Evolutionary conservation across 2,888 invertebrate species (phyloP), one percentile per base, ranked within the genome.

Genomic region (Apocheima hispidaria): DNA sequence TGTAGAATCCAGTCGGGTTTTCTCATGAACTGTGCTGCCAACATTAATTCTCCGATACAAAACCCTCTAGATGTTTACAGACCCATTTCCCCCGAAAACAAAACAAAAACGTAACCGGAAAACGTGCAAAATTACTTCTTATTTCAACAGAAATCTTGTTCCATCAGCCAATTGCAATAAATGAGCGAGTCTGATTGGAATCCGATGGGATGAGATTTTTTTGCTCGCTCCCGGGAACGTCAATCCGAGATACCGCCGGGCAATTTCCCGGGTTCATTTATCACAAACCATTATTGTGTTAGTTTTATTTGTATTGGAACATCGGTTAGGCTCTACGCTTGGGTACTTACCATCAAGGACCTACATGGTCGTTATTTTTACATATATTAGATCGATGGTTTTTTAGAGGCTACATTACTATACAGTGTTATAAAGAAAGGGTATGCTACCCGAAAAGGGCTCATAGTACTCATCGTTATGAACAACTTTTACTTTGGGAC

Each of bases 111-210:
- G 36, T 36, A 35, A 48, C 35, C 56, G 56, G 61, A 62, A 62
- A 57, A 40, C 48, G 56, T 28, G 52, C 48, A 48, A 62, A 62
- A 60, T 74, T 70, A 73, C 72, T 75, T 75, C 71, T 74, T 75
- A 79, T 79, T 80, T 79, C 77, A 73, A 74, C 73, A 73, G 74
- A 78, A 83, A 82, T 83, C 82, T 78, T 80, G 75, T 78, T 81
- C 81, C 75, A 79, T 85, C 86, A 82, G 81, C 78, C 85, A 83
- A 84, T 85, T 84, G 84, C 85, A 81, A 84, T 86, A 86, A 85
- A 84, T 84, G 86, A 85, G 79, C 77, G 78, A 77, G 77, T 76
- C 84, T 87, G 86, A 86, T 87, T 87, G 86, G 82, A 84, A 84
- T 84, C 82, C 82, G 82, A 82, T 79, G 81, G 81, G 79, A 82